Conservation (phyloP, 2,113 vertebrate genomes). For the Circaetus cinerascens region DNA sequence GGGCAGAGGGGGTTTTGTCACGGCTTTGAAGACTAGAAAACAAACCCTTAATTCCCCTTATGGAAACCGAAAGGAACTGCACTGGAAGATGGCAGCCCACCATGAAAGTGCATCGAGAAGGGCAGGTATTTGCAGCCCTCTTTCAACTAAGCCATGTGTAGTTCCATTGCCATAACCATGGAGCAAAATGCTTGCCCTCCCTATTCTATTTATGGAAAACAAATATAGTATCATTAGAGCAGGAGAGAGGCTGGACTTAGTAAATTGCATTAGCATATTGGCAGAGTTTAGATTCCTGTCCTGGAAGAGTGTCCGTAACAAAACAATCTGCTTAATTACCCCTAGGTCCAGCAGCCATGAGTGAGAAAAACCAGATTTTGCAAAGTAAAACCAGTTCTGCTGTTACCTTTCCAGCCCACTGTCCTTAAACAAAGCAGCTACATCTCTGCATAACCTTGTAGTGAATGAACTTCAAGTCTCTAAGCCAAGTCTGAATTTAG, state of each 20-base stretch:
- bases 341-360: background rate
- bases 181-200: background rate
- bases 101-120: background rate
- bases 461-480: background rate
- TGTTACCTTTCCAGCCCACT: background rate
- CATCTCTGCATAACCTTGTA: background rate
- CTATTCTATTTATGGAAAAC: background rate
- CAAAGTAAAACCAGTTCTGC: background rate
- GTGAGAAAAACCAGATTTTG: background rate
- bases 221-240: background rate
- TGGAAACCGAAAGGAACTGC: background rate
- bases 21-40: background rate
- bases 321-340: background rate
- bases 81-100: background rate
- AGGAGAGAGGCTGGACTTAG: background rate
- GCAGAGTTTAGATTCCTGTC: background rate
- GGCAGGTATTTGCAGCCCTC: background rate
- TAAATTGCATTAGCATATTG: background rate
- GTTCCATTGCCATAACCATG: background rate
- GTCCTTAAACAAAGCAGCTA: background rate
- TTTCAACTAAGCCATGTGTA: background rate
- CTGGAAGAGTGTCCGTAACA: background rate
- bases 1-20: slow-evolving; percentile 2
- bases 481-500: slow-evolving; percentile 7
- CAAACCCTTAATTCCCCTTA: background rate